These are phyloP conservation scores for Drosophila incognita DNA, from an alignment of 2,888 invertebrate genomes.

Conservation along the genomic window DNA sequence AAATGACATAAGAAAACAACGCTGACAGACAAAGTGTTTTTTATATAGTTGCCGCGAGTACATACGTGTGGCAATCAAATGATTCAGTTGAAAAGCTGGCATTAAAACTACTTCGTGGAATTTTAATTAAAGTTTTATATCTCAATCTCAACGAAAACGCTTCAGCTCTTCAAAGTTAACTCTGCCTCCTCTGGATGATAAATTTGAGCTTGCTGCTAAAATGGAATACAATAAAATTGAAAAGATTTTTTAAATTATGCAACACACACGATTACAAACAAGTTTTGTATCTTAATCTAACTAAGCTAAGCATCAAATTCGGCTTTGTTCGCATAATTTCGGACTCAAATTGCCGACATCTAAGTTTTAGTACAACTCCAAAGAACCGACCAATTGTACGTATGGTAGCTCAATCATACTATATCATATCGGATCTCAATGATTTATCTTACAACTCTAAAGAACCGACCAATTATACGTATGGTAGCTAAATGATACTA, in stretches of 20 bases:
- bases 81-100: not conserved
- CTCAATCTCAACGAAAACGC: not conserved
- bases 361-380: too few species aligned
- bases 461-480: not conserved
- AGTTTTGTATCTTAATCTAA: not conserved
- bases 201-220: not conserved
- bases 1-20: not conserved
- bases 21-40: conserved; percentile 25
- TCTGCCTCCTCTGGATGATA: not conserved
- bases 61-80: conserved; percentile 29
- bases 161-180: not conserved
- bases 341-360: too few species aligned
- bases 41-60: conserved; percentile 3
- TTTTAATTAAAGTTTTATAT: not conserved
- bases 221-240: not conserved
- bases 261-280: not conserved
- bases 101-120: not conserved
- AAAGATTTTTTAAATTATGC: not conserved
- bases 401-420: not conserved
- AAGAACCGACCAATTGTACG: not conserved
- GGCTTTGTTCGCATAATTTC: not conserved
- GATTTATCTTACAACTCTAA: not conserved
- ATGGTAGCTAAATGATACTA: not conserved
- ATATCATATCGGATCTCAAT: not conserved
- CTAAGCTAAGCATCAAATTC: not conserved